A percentile compares a stretch with the other conserved stretches of the same genome.
phyloP scores from a whole-genome alignment of 2,888 invertebrate genomes.

The Limnephilus marmoratus region DNA sequence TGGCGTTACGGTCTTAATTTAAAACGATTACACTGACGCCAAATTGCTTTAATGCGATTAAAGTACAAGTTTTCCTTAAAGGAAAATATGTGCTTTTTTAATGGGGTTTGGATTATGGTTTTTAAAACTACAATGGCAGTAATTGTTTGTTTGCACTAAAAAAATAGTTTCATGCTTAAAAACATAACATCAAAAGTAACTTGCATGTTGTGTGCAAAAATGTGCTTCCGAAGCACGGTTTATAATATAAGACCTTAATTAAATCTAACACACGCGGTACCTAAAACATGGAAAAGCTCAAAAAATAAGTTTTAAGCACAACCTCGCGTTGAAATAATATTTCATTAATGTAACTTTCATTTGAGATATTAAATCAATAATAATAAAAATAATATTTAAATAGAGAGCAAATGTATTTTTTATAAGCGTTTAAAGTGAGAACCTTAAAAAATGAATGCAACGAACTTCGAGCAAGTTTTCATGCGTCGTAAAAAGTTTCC shows the following conservation, averaged over 20 bases:
- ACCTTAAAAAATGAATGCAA: conserved; percentile 2
- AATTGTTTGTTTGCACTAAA: background rate
- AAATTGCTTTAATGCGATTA: too few relatives aligned
- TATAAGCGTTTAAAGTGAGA: background rate
- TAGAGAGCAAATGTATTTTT: background rate
- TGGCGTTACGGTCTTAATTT: background rate
- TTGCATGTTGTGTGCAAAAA: background rate
- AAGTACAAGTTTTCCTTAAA: background rate
- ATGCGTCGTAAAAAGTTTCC: conserved; percentile 60
- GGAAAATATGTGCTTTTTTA: background rate
- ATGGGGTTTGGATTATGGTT: background rate
- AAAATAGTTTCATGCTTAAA: too few relatives aligned
- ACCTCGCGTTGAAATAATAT: background rate
- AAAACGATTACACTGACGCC: background rate
- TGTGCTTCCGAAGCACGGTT: background rate
- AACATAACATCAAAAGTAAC: too few relatives aligned
- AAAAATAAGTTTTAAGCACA: background rate
- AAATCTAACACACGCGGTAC: background rate
- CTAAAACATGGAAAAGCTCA: background rate
- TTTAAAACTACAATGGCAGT: background rate
- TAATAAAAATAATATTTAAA: background rate
- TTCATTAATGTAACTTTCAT: background rate
- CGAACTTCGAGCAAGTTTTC: conserved; percentile 4
- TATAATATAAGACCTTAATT: background rate
- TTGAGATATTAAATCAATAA: background rate